These are phyloP conservation scores for Pristiophorus japonicus DNA, from an alignment of 2,113 vertebrate genomes.

Conservation along the genomic window DNA sequence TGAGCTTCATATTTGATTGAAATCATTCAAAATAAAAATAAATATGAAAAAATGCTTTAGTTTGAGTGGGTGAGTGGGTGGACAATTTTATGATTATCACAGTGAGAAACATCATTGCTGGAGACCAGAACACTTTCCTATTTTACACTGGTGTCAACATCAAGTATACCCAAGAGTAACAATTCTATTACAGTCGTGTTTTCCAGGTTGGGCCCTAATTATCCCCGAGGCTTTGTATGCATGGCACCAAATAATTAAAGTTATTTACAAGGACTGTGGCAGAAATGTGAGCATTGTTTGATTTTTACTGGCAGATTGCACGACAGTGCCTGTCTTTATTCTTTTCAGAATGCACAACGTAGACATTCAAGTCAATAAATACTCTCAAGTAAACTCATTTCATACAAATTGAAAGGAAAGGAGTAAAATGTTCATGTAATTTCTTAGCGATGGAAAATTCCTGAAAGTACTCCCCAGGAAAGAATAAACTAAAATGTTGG, in stretches of 20 bases:
- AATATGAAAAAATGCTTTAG: neutral
- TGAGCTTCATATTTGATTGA: neutral
- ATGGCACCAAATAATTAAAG: neutral
- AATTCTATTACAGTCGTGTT: neutral
- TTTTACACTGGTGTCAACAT: neutral
- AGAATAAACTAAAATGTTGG: too few species aligned
- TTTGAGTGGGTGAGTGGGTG: neutral
- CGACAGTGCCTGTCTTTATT: neutral
- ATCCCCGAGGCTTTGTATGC: neutral
- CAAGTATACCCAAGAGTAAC: neutral
- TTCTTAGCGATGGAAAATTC: neutral
- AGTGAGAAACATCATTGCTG: neutral
- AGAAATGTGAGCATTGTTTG: neutral
- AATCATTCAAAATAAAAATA: neutral
- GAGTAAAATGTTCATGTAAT: neutral
- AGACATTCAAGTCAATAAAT: neutral
- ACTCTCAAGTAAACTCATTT: neutral
- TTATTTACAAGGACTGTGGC: neutral
- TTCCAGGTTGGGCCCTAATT: neutral
- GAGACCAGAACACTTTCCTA: neutral
- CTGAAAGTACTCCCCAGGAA: neutral
- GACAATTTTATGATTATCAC: neutral
- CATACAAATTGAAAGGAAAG: neutral
- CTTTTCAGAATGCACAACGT: neutral
- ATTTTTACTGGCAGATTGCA: neutral